A percentile compares a stretch with the other conserved stretches of the same genome.
These are phyloP conservation scores for Lacerta bilineata DNA, from an alignment of 2,797 vertebrate genomes.

Conservation along the genomic window DNA sequence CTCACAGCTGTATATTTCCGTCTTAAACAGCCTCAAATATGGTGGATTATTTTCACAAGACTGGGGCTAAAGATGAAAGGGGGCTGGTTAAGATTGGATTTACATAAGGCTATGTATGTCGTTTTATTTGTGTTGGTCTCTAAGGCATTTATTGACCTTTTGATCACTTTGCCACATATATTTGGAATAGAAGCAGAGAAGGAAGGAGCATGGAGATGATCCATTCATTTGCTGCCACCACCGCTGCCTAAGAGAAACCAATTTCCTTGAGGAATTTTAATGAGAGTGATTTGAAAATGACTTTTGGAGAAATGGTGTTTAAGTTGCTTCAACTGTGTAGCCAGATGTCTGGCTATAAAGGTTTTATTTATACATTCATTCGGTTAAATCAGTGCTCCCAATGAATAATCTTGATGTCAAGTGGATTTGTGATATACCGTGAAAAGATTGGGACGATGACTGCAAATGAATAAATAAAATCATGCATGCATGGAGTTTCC, in stretches of 20 bases:
- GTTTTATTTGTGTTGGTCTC: constrained; percentile 12
- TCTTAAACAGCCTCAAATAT: constrained; percentile 48
- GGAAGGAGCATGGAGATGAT: constrained; percentile 16
- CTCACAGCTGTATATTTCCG: constrained; percentile 47
- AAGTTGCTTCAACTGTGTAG: constrained; percentile 37
- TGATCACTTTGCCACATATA: constrained; percentile 17
- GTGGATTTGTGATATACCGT: constrained; percentile 59
- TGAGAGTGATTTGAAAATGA: not conserved
- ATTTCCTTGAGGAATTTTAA: constrained; percentile 54
- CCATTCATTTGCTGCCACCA: constrained; percentile 3
- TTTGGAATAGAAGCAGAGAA: constrained; percentile 20
- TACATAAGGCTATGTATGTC: constrained; percentile 54
- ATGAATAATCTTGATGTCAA: not conserved
- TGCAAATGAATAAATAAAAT: constrained; percentile 41
- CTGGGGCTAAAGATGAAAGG: constrained; percentile 53
- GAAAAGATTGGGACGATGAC: constrained; percentile 36
- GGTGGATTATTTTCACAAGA: constrained; percentile 51
- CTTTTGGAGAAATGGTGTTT: constrained; percentile 30
- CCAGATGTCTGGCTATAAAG: constrained; percentile 44
- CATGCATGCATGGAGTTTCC: constrained; percentile 34
- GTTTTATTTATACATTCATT: constrained; percentile 44
- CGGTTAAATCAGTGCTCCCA: constrained; percentile 35
- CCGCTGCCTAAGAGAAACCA: not conserved
- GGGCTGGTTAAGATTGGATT: constrained; percentile 24
- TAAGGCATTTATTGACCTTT: constrained; percentile 35